phyloP scores from a whole-genome alignment of 2,888 invertebrate genomes.

The Dendrolimus pini region DNA sequence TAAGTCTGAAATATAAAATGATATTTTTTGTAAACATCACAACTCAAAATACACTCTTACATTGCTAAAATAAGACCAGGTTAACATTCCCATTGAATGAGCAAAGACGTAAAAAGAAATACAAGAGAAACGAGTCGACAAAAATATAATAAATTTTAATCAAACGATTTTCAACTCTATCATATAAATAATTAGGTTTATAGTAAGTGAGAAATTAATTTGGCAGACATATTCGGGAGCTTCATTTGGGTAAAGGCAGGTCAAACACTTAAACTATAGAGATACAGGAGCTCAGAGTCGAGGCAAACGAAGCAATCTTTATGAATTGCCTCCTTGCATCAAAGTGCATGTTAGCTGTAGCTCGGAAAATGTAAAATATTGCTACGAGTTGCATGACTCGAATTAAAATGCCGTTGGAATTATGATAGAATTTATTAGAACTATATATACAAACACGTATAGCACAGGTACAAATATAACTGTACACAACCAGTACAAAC shows the following conservation, averaged over 20 bases:
- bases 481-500: no score
- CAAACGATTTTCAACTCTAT: conserved; percentile 34
- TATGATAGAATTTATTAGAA: no score
- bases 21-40: no score
- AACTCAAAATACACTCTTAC: background rate
- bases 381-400: background rate
- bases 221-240: conserved; percentile 52
- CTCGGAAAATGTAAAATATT: background rate
- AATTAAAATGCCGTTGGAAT: no score
- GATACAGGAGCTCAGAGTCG: conserved; percentile 69
- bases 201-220: conserved; percentile 28
- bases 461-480: no score
- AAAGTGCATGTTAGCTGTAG: background rate
- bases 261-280: conserved; percentile 68
- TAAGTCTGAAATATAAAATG: no score
- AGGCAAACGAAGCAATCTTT: conserved; percentile 64
- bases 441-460: no score
- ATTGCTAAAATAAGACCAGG: background rate
- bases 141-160: conserved; percentile 24
- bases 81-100: conserved; percentile 7
- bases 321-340: conserved; percentile 58
- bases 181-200: conserved; percentile 28
- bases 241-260: conserved; percentile 68
- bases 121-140: conserved; percentile 52
- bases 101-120: conserved; percentile 61